Evolutionary conservation across 92 coral and sea anemone genomes (phyloP).

Genomic region (Meandrina meandrites): DNA sequence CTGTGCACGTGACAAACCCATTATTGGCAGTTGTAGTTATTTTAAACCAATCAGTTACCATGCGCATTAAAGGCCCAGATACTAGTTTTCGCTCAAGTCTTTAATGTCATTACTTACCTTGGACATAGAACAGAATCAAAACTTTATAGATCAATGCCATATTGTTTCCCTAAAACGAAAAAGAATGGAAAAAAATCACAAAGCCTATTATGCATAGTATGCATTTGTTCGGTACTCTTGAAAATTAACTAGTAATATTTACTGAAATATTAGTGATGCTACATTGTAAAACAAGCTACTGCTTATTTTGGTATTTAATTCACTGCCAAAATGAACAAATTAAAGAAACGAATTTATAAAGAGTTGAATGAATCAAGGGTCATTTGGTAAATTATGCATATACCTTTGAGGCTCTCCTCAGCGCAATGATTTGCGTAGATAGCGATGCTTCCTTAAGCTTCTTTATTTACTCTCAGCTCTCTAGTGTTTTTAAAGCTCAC

Average conservation of each 20-base stretch:
- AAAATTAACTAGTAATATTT: too few species aligned
- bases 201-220: too few species aligned
- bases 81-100: too few species aligned
- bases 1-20: too few species aligned
- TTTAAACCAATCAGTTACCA: too few species aligned
- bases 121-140: not conserved
- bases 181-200: not conserved
- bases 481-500: not conserved
- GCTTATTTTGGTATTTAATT: not conserved
- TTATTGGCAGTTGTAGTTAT: too few species aligned
- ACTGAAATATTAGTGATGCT: too few species aligned
- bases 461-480: not conserved
- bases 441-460: too few species aligned
- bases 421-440: not conserved
- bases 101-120: not conserved
- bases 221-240: too few species aligned
- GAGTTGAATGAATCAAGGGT: not conserved
- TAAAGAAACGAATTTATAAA: not conserved
- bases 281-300: not conserved
- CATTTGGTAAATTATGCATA: too few species aligned
- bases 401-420: not conserved
- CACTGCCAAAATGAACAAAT: not conserved
- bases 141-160: constrained; percentile 1
- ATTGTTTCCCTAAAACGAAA: not conserved
- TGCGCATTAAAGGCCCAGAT: too few species aligned